phyloP scores from a whole-genome alignment of 2,113 vertebrate species.

The Platysternon megacephalum region DNA sequence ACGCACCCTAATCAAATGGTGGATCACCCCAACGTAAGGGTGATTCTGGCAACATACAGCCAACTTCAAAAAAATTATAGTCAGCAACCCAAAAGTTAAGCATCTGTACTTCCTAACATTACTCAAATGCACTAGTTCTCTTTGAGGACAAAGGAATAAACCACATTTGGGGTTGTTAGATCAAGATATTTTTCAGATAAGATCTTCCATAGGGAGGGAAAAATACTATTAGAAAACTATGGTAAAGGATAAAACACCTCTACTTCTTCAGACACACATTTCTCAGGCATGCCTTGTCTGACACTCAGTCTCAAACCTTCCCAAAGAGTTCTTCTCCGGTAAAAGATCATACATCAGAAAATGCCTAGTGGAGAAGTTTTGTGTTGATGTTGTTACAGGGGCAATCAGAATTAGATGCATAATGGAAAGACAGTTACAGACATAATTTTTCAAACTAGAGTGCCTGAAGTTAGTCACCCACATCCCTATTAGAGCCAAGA shows the following conservation, averaged over 20 bases:
- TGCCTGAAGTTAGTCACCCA: neutral
- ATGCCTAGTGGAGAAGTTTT: neutral
- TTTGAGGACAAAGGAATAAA: neutral
- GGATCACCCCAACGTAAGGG: neutral
- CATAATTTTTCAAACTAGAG: neutral
- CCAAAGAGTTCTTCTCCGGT: neutral
- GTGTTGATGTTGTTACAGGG: neutral
- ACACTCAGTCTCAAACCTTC: neutral
- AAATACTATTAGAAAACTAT: neutral
- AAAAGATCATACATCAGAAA: neutral
- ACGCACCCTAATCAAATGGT: neutral
- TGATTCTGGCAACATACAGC: neutral
- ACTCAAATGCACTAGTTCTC: neutral
- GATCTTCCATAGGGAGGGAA: accelerated
- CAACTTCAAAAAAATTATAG: neutral
- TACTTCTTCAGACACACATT: neutral
- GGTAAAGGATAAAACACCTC: neutral
- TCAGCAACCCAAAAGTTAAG: neutral
- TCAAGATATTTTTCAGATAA: neutral
- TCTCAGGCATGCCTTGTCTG: neutral
- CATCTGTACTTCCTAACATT: neutral
- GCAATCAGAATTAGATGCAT: neutral
- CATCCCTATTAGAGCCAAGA: neutral
- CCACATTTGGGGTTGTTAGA: neutral
- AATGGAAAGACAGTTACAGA: neutral